phyloP scores from a whole-genome alignment of 2,113 vertebrate genomes.

The Microcebus tavaratra region DNA sequence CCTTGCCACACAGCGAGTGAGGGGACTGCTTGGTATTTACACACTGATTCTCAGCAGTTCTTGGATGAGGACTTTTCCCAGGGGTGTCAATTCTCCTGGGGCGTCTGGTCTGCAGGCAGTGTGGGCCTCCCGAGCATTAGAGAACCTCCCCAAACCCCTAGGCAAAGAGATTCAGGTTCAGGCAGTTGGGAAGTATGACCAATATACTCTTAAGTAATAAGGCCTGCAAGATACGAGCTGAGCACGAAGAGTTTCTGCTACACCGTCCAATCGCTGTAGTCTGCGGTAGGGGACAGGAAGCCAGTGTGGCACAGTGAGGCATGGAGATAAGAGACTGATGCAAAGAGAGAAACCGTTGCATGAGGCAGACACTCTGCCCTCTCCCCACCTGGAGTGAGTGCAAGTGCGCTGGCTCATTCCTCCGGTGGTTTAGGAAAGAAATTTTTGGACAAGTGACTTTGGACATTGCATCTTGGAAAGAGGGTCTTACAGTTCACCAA shows the following conservation, averaged over 20 bases:
- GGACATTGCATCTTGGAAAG: neutral
- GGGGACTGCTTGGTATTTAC: neutral
- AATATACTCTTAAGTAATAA: neutral
- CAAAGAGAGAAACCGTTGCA: rapidly evolving
- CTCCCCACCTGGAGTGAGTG: rapidly evolving
- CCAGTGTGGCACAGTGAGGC: neutral
- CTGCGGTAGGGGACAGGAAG: neutral
- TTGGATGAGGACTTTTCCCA: neutral
- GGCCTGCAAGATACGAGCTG: neutral
- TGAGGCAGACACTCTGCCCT: neutral
- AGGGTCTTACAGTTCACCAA: neutral
- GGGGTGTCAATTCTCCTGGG: no score
- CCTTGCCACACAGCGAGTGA: neutral
- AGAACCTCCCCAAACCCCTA: neutral
- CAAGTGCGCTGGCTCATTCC: neutral
- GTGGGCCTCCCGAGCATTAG: neutral
- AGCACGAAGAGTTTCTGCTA: neutral
- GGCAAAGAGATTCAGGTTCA: neutral
- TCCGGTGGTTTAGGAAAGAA: neutral
- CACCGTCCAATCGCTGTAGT: neutral
- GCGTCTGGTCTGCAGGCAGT: neutral
- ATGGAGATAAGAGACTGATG: neutral
- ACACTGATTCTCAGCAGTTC: neutral
- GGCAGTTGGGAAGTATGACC: neutral
- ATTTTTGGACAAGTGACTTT: neutral